These are phyloP conservation scores for Passer montanus DNA, from an alignment of 2,113 vertebrate genomes.

Conservation along the genomic window DNA sequence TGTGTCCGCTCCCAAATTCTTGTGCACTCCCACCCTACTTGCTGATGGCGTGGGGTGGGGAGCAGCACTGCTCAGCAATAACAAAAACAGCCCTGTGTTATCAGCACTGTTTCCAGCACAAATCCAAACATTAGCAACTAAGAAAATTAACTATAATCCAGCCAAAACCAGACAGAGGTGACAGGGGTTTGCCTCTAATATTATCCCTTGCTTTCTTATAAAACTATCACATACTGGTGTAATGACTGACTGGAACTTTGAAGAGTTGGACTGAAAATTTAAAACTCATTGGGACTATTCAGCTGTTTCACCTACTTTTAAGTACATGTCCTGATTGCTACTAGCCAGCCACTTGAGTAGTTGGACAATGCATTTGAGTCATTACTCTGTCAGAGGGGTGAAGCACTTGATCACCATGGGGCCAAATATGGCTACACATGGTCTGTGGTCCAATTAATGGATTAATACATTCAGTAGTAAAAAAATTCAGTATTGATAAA, in stretches of 20 bases:
- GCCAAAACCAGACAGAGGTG: not conserved
- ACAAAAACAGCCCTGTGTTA: not conserved
- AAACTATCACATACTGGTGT: not conserved
- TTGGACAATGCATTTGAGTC: not conserved
- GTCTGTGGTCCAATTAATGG: not conserved
- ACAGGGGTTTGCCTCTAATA: not conserved
- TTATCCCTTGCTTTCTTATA: not conserved
- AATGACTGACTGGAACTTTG: not conserved
- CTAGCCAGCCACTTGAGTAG: not conserved
- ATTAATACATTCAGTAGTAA: not conserved
- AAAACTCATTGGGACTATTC: not conserved
- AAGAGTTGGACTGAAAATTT: not conserved
- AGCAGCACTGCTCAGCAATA: not conserved
- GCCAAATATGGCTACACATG: accelerated
- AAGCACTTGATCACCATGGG: not conserved
- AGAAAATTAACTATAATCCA: not conserved
- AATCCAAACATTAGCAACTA: not conserved
- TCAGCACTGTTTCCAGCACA: not conserved
- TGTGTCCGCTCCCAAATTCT: not conserved
- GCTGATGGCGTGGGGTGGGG: not conserved
- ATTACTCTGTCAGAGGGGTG: not conserved
- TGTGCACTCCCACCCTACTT: not conserved
- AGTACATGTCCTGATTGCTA: not conserved
- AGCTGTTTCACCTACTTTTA: not conserved
- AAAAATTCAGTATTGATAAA: not conserved